These are phyloP conservation scores for Kuschelorhynchus macadamiae DNA, from an alignment of 2,888 invertebrate genomes.

Conservation along the genomic window DNA sequence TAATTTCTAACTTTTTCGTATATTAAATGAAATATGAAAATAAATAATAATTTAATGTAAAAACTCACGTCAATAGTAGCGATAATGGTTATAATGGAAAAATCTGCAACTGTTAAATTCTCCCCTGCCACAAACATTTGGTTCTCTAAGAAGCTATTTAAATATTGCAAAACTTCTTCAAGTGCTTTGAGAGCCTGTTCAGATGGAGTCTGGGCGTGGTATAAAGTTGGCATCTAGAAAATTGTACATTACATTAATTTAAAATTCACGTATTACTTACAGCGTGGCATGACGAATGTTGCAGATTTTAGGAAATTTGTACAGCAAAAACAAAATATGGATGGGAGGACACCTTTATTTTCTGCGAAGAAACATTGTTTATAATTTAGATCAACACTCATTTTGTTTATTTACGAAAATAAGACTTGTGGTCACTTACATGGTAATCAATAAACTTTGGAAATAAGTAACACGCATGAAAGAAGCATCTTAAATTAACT, in stretches of 20 bases:
- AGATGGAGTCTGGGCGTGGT: constrained; percentile 52
- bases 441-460: constrained; percentile 71
- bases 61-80: constrained; percentile 73
- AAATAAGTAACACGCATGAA: constrained; percentile 74
- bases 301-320: no score
- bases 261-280: no score
- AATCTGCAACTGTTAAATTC: constrained; percentile 80
- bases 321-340: no score
- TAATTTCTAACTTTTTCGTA: no score
- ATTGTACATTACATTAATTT: no score
- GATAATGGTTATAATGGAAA: constrained; percentile 74
- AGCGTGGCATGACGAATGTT: no score
- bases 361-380: no score
- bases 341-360: no score
- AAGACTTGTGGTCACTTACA: constrained; percentile 67
- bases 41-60: no score
- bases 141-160: constrained; percentile 74
- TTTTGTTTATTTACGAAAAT: background rate
- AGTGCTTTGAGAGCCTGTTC: constrained; percentile 66
- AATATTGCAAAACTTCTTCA: constrained; percentile 73
- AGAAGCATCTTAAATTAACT: constrained; percentile 76
- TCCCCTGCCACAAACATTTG: constrained; percentile 78
- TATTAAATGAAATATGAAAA: no score
- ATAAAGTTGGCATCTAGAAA: constrained; percentile 59
- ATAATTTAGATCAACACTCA: background rate